Evolutionary conservation across 2,888 invertebrate genomes (phyloP).

Genomic region (Auanema freiburgensis): DNA sequence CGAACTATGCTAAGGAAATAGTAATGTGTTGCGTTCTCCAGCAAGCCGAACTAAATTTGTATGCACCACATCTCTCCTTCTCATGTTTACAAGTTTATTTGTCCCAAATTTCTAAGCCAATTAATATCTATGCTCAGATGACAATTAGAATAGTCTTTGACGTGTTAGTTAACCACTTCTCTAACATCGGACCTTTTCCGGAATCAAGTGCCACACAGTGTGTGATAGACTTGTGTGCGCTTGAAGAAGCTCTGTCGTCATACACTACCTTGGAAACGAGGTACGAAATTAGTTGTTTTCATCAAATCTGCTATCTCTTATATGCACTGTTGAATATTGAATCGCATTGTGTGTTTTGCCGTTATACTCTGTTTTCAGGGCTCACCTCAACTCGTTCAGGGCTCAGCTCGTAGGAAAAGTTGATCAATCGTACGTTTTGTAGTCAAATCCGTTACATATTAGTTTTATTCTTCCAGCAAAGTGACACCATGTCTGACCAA

Average conservation of each 20-base stretch:
- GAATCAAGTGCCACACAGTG: constrained; percentile 47
- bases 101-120: background rate
- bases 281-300: constrained; percentile 15
- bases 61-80: constrained; percentile 52
- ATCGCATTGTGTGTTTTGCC: background rate
- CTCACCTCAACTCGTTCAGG: constrained; percentile 39
- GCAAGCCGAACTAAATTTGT: constrained; percentile 58
- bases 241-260: constrained; percentile 55
- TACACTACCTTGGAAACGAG: constrained; percentile 39
- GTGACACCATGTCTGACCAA: constrained; percentile 46
- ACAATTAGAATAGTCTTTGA: constrained; percentile 32
- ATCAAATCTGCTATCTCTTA: too few relatives aligned
- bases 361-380: constrained; percentile 20
- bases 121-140: constrained; percentile 17
- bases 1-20: constrained; percentile 62
- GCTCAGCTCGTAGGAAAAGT: constrained; percentile 39
- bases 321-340: too few relatives aligned
- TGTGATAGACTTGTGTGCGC: constrained; percentile 60
- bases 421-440: constrained; percentile 41
- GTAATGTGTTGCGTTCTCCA: constrained; percentile 60
- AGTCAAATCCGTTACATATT: background rate
- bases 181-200: constrained; percentile 16
- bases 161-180: constrained; percentile 20
- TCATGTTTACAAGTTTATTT: constrained; percentile 43
- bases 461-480: constrained; percentile 35